These are phyloP conservation scores for Theretra japonica DNA, from an alignment of 2,888 invertebrate species.

Conservation along the genomic window DNA sequence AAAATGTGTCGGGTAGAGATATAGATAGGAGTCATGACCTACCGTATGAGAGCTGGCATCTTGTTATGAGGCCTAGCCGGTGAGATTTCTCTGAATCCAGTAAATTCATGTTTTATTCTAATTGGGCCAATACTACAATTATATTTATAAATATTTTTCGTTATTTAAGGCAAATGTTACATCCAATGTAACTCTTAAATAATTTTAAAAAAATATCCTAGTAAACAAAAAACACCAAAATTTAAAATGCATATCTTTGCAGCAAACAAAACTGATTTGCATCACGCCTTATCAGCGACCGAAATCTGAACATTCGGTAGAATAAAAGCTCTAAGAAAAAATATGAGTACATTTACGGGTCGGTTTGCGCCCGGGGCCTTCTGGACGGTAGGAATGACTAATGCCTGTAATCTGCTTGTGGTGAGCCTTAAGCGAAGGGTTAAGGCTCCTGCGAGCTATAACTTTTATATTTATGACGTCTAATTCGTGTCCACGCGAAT, in stretches of 20 bases:
- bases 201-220: not conserved
- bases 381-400: slow-evolving; percentile 81
- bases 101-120: no score
- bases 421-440: slow-evolving; percentile 81
- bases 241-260: not conserved
- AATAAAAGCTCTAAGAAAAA: slow-evolving; percentile 60
- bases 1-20: no score
- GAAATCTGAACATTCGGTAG: slow-evolving; percentile 38
- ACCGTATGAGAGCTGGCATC: no score
- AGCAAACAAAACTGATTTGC: slow-evolving; percentile 11
- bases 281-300: slow-evolving; percentile 39
- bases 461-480: slow-evolving; percentile 67
- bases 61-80: no score
- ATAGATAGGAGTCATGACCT: no score
- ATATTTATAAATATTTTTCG: no score
- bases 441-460: slow-evolving; percentile 74
- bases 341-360: slow-evolving; percentile 62
- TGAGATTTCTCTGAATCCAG: no score
- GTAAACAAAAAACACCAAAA: not conserved
- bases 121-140: no score
- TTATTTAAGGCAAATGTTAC: no score
- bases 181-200: no score
- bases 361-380: slow-evolving; percentile 67
- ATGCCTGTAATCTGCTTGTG: slow-evolving; percentile 82
- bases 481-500: slow-evolving; percentile 65